Evolutionary conservation across 2,888 invertebrate species (phyloP), one percentile per base, ranked within the genome.

Genomic region (Octonoba sinensis): DNA sequence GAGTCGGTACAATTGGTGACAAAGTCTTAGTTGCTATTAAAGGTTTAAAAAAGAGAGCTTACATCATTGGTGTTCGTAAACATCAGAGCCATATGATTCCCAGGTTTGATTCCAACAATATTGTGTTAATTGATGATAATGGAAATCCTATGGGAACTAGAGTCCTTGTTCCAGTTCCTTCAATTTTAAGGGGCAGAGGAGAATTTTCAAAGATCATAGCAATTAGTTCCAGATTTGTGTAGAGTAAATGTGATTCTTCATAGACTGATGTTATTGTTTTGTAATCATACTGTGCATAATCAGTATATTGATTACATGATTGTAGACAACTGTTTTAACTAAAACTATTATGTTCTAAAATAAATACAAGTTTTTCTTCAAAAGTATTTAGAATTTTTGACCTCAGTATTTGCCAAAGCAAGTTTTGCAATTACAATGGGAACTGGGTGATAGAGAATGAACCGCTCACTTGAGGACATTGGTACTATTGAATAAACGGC

Each of bases 61-160:
- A 96, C 84, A 90, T 96, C 36, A 96, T 96, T 2, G 98, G 98
- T 0, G 90, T 95, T 66, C 86, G 85, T 64, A 94, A 95, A 87
- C 97, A 97, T 88, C 97, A 97, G 88, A 91, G 91, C 75, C 89
- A 93, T 0, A 93, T 94, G 88, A 91, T 96, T 51, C 97, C 98
- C 0, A 94, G 94, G 88, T 96, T 95, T 88, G 98, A 99, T 88
- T 95, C 93, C 87, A 99, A 99, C 88, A 99, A 99, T 89, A 90
- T 99, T 73, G 99, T 99, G 0, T 90, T 99, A 0, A 94, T 99
- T 57, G 97, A 99, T 87, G 97, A 99, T 87, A 94, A 92, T 87
- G 99, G 98, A 20, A 93, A 94, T 16, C 99, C 99, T 0, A 89
- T 98, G 3, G 99, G 99, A 20, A 99, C 96, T 1, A 91, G 99